Evolutionary conservation across 2,797 vertebrate species (phyloP).

Genomic region (Rhynchonycteris naso): DNA sequence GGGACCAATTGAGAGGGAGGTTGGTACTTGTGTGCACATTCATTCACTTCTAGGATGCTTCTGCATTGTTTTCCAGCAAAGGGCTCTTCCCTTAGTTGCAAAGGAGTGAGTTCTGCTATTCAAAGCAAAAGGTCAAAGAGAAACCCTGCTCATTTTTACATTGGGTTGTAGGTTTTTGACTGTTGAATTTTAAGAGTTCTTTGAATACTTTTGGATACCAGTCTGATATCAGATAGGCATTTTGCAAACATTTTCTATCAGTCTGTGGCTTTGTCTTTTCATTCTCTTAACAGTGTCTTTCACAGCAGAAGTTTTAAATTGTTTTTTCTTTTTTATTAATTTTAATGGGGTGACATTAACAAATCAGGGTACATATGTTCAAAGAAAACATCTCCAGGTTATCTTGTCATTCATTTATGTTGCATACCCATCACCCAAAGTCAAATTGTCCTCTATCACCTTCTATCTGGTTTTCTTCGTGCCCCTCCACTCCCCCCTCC

Average conservation of each 20-base stretch:
- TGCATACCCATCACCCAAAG: too few relatives aligned
- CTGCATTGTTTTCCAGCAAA: not conserved
- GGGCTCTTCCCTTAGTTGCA: not conserved
- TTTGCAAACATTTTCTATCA: slow-evolving; percentile 2
- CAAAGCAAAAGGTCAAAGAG: not conserved
- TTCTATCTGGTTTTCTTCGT: too few relatives aligned
- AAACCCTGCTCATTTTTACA: not conserved
- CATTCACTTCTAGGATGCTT: not conserved
- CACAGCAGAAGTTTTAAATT: not conserved
- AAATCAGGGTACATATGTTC: too few relatives aligned
- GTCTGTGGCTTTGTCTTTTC: not conserved
- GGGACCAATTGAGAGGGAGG: not conserved
- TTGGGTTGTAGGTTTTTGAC: not conserved
- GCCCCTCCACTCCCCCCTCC: too few relatives aligned
- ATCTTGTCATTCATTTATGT: too few relatives aligned
- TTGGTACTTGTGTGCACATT: not conserved
- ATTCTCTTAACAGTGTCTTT: not conserved
- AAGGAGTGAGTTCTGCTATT: not conserved
- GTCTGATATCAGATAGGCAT: not conserved
- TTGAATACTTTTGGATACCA: not conserved
- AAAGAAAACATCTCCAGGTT: too few relatives aligned
- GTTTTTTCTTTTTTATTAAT: too few relatives aligned
- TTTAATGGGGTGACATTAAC: too few relatives aligned
- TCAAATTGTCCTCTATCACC: too few relatives aligned
- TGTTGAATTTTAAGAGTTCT: slow-evolving; percentile 8